These are phyloP conservation scores for Odontomyia ornata DNA, from an alignment of 2,888 invertebrate genomes.

Conservation along the genomic window DNA sequence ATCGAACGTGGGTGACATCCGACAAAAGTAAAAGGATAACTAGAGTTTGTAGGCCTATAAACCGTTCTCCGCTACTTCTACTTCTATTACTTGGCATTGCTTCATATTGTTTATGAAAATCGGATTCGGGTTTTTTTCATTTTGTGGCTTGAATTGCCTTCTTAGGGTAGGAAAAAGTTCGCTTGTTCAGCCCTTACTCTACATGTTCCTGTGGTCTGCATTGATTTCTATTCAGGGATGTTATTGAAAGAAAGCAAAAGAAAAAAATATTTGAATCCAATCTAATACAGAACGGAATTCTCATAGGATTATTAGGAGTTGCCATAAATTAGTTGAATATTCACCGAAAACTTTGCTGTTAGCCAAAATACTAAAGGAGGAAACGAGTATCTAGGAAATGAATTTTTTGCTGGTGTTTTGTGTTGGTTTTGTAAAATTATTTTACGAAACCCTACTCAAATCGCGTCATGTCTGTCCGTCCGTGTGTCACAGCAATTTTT, in stretches of 20 bases:
- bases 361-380: too few relatives aligned
- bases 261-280: background rate
- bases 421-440: too few relatives aligned
- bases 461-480: too few relatives aligned
- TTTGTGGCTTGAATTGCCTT: conserved; percentile 21
- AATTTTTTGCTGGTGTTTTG: too few relatives aligned
- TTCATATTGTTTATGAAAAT: conserved; percentile 34
- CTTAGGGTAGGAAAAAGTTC: conserved; percentile 40
- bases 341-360: background rate
- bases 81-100: background rate
- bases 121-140: conserved; percentile 32
- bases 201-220: background rate
- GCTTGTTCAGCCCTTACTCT: background rate
- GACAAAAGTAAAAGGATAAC: conserved; percentile 40
- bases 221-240: background rate
- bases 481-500: too few relatives aligned
- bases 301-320: conserved; percentile 48
- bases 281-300: conserved; percentile 18
- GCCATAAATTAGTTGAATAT: conserved; percentile 46
- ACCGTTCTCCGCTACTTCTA: background rate
- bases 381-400: too few relatives aligned
- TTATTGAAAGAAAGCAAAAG: background rate
- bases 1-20: conserved; percentile 27
- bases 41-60: conserved; percentile 13
- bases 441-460: too few relatives aligned